Percentiles rank a stretch among this genome's conserved stretches.
phyloP scores from a whole-genome alignment of 2,797 vertebrate genomes.

The Alcedo atthis region DNA sequence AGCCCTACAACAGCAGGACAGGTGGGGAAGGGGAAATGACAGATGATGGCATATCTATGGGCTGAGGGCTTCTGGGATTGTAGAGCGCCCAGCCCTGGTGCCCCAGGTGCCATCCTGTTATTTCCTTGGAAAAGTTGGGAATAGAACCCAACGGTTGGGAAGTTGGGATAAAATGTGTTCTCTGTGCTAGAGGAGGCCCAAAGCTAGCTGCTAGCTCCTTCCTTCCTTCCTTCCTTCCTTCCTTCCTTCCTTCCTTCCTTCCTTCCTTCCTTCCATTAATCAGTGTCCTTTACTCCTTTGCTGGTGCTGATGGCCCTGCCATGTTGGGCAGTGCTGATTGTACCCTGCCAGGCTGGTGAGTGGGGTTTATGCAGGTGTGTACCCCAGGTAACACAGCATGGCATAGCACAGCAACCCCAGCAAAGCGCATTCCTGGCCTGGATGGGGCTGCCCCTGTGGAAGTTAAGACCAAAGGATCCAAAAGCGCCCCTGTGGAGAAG shows the following conservation, averaged over 20 bases:
- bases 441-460: background rate
- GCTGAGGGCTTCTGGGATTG: background rate
- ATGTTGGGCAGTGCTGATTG: background rate
- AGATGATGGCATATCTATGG: fast-evolving
- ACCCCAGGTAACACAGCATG: fast-evolving
- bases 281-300: too few species aligned
- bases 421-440: background rate
- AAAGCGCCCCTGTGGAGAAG: fast-evolving
- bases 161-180: background rate
- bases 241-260: background rate
- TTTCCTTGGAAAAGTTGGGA: background rate
- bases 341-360: background rate
- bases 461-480: background rate
- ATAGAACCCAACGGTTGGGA: fast-evolving
- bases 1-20: fast-evolving
- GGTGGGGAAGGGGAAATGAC: background rate
- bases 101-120: background rate
- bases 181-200: fast-evolving
- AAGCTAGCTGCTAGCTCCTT: background rate
- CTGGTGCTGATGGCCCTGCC: background rate
- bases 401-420: background rate
- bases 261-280: background rate
- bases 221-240: background rate
- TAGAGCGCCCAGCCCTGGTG: background rate
- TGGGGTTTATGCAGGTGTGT: fast-evolving